Evolutionary conservation across 1,140 invertebrate genomes (phyloP).

Genomic region (Trachymyrmex septentrionalis): DNA sequence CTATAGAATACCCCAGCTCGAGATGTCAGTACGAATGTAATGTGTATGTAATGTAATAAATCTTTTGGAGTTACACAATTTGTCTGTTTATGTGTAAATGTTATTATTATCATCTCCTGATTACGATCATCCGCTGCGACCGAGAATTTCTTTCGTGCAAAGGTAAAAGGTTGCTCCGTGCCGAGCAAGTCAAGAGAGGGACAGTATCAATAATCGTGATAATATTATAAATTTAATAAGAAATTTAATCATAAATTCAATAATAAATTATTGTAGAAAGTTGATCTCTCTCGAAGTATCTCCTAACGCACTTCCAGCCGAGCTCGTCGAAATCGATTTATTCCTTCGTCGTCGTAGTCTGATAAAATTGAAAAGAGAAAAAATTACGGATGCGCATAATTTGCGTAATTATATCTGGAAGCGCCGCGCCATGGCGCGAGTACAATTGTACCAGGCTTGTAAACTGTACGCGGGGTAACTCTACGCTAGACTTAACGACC

Average conservation of each 20-base stretch:
- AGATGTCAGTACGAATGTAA: conserved; percentile 57
- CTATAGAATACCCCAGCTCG: conserved; percentile 12
- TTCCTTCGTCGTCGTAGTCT: neutral
- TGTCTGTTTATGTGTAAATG: neutral
- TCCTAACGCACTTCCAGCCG: neutral
- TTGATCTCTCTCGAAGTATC: neutral
- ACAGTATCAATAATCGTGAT: conserved; percentile 14
- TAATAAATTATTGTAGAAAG: neutral
- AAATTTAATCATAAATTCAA: neutral
- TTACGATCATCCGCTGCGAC: neutral
- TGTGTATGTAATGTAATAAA: conserved; percentile 58
- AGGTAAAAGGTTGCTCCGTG: conserved; percentile 1
- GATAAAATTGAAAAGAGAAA: neutral
- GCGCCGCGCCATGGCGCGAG: neutral
- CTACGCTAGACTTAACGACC: neutral
- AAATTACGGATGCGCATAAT: neutral
- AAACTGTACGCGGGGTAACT: neutral
- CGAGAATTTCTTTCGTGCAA: neutral
- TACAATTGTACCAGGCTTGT: neutral
- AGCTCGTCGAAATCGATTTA: neutral
- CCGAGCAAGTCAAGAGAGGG: neutral
- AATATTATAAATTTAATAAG: conserved; percentile 3
- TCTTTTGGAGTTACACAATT: conserved; percentile 48
- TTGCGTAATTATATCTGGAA: neutral
- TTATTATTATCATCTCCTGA: neutral